These are phyloP conservation scores for Drosophila ficusphila DNA, from an alignment of 1,140 invertebrate species.

Conservation along the genomic window DNA sequence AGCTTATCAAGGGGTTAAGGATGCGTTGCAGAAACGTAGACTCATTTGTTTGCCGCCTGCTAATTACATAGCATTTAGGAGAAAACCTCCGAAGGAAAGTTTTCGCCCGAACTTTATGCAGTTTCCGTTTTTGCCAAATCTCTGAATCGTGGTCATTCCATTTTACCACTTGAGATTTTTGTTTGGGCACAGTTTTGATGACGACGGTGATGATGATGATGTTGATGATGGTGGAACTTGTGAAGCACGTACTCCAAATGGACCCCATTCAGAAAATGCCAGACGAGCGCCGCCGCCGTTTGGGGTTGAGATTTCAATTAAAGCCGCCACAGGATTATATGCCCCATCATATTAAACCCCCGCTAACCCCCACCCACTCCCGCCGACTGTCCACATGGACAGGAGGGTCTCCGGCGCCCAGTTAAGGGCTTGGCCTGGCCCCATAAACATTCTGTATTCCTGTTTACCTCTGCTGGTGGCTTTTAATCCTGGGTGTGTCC, in stretches of 20 bases:
- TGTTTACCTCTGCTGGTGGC: conserved; percentile 54
- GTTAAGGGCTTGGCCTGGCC: conserved; percentile 56
- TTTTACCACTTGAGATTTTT: conserved; percentile 16
- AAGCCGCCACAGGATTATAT: conserved; percentile 57
- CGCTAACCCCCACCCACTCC: background rate
- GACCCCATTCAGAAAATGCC: conserved; percentile 46
- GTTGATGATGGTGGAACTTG: conserved; percentile 21
- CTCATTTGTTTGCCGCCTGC: conserved; percentile 45
- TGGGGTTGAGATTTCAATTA: conserved; percentile 75
- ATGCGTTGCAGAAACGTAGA: conserved; percentile 6
- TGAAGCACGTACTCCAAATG: conserved; percentile 76
- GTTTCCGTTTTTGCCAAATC: conserved; percentile 40
- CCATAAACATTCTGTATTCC: conserved; percentile 44
- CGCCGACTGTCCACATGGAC: conserved; percentile 42
- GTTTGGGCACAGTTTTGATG: conserved; percentile 35
- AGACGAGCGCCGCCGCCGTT: conserved; percentile 27
- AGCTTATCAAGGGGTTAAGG: conserved; percentile 21
- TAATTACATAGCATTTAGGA: conserved; percentile 67
- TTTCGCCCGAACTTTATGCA: conserved; percentile 18
- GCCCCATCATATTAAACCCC: background rate
- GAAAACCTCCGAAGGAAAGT: conserved; percentile 14
- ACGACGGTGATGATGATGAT: background rate
- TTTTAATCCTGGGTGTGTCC: conserved; percentile 49
- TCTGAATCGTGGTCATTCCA: conserved; percentile 34
- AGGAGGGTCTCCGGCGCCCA: conserved; percentile 57